Evolutionary conservation across 2,888 invertebrate species (phyloP).

Genomic region (Archips xylosteana): DNA sequence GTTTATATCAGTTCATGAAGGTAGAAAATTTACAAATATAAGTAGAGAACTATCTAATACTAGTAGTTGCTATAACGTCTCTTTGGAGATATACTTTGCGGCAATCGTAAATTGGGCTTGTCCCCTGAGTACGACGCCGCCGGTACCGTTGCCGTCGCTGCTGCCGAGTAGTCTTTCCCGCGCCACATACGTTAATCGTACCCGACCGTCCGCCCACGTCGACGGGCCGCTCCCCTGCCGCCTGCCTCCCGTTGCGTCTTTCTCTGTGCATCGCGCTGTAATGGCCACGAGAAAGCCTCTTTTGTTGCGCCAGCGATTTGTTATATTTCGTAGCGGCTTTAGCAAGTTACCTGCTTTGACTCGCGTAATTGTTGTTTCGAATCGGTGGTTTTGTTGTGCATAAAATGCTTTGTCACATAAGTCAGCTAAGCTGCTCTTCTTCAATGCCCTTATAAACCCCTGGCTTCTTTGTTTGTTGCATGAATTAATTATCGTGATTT

Average conservation of each 20-base stretch:
- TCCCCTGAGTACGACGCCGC: slow-evolving; percentile 58
- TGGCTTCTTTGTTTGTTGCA: slow-evolving; percentile 73
- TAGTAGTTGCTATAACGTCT: slow-evolving; percentile 73
- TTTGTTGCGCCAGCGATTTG: slow-evolving; percentile 82
- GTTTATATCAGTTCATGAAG: background rate
- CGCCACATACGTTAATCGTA: slow-evolving; percentile 77
- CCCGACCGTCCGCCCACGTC: slow-evolving; percentile 54
- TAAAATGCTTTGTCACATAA: slow-evolving; percentile 83
- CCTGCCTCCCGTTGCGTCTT: slow-evolving; percentile 47
- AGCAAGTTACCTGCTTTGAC: slow-evolving; percentile 80
- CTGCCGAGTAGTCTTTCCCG: slow-evolving; percentile 55
- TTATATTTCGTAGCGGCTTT: slow-evolving; percentile 80
- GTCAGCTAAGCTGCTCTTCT: slow-evolving; percentile 74
- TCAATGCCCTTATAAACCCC: slow-evolving; percentile 57
- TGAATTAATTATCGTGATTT: slow-evolving; percentile 64
- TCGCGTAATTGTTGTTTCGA: slow-evolving; percentile 83
- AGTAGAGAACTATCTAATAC: slow-evolving; percentile 56
- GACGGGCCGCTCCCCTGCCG: slow-evolving; percentile 9
- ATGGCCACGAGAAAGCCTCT: slow-evolving; percentile 84
- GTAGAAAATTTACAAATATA: no score
- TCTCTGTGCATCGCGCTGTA: slow-evolving; percentile 74
- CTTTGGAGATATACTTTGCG: slow-evolving; percentile 80
- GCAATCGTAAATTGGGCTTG: slow-evolving; percentile 76
- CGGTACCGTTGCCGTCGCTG: slow-evolving; percentile 52
- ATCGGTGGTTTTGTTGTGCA: slow-evolving; percentile 78